phyloP scores from a whole-genome alignment of 2,888 invertebrate species.

The Mycogona germanica region DNA sequence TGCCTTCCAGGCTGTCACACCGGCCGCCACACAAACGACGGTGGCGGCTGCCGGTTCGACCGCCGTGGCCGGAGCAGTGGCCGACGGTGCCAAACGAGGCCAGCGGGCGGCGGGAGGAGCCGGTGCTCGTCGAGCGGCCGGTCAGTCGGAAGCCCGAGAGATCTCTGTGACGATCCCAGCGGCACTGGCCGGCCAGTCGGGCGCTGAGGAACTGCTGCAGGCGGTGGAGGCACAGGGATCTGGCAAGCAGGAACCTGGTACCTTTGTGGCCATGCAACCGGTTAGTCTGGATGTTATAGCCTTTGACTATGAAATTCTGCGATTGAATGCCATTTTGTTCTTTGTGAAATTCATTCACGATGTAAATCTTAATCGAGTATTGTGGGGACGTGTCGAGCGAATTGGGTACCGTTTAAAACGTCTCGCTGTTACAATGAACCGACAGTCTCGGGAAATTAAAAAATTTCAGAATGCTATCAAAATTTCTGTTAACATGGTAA shows the following conservation, averaged over 20 bases:
- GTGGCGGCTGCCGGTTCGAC: neutral
- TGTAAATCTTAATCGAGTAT: too few relatives aligned
- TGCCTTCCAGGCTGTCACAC: slow-evolving; percentile 1
- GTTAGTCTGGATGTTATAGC: slow-evolving; percentile 6
- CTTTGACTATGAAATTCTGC: neutral
- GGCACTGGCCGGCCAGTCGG: slow-evolving; percentile 22
- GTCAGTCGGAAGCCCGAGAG: slow-evolving; percentile 21
- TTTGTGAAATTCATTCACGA: too few relatives aligned
- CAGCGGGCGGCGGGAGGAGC: slow-evolving; percentile 24
- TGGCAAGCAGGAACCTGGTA: slow-evolving; percentile 19
- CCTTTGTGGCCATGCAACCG: slow-evolving; percentile 25
- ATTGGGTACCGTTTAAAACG: too few relatives aligned
- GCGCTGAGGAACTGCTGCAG: slow-evolving; percentile 20
- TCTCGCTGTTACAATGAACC: too few relatives aligned
- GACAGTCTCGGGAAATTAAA: too few relatives aligned
- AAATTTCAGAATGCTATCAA: too few relatives aligned
- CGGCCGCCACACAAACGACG: neutral
- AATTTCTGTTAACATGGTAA: too few relatives aligned
- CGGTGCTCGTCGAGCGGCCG: slow-evolving; percentile 18
- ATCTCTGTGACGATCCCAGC: slow-evolving; percentile 25
- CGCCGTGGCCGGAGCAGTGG: neutral
- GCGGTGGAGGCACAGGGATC: slow-evolving; percentile 20
- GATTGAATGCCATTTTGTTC: too few relatives aligned
- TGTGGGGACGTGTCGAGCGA: too few relatives aligned
- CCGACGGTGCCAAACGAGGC: slow-evolving; percentile 5